Evolutionary conservation across 2,113 vertebrate genomes (phyloP).

Genomic region (Strigops habroptila): DNA sequence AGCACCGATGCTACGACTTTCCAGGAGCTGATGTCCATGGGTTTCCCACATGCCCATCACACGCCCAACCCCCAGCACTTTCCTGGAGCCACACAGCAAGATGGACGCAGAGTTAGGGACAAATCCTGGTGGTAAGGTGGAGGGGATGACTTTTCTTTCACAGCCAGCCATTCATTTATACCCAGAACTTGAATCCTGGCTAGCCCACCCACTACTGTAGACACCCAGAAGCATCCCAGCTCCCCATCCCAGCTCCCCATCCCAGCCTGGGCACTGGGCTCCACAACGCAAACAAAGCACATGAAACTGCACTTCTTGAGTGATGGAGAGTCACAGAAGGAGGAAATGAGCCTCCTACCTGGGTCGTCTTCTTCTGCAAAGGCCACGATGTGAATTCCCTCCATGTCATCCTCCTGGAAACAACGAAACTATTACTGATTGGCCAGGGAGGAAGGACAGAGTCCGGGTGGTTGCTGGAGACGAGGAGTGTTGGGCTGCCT

Average conservation of each 20-base stretch:
- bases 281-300: background rate
- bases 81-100: background rate
- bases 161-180: background rate
- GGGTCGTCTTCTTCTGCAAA: constrained; percentile 97
- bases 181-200: background rate
- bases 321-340: background rate
- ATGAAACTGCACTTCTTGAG: background rate
- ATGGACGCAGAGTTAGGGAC: accelerated
- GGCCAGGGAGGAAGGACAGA: background rate
- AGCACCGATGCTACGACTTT: accelerated
- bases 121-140: background rate
- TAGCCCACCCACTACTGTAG: background rate
- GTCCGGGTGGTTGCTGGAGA: background rate
- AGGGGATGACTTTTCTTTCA: background rate
- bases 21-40: background rate
- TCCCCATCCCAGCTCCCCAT: accelerated
- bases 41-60: background rate
- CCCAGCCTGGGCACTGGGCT: accelerated
- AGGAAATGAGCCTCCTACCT: constrained; percentile 69
- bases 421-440: background rate
- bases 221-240: background rate
- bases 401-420: constrained; percentile 90
- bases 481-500: background rate
- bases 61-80: background rate
- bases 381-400: constrained; percentile 95